phyloP scores from a whole-genome alignment of 2,113 vertebrate species.

The Ascaphus truei region DNA sequence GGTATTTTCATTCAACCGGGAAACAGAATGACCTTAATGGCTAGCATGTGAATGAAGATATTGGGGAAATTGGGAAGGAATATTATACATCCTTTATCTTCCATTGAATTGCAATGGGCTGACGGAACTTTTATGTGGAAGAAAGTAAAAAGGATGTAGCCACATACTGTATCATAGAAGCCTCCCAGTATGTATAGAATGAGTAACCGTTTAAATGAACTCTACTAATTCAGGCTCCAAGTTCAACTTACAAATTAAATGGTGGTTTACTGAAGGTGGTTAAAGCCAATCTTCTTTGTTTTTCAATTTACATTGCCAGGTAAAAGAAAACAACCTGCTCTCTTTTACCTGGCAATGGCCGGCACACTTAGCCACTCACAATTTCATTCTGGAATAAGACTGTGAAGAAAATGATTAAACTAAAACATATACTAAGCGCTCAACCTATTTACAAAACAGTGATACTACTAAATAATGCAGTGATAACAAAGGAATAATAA shows the following conservation, averaged over 20 bases:
- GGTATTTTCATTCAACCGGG: conserved; percentile 23
- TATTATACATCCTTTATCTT: conserved; percentile 3
- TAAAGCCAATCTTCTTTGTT: not conserved
- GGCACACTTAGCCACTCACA: no score
- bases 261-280: not conserved
- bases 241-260: no score
- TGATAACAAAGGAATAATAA: no score
- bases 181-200: no score
- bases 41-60: not conserved
- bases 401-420: no score
- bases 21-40: conserved; percentile 7
- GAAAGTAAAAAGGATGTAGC: not conserved
- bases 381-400: no score
- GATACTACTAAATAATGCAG: no score
- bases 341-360: no score
- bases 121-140: not conserved
- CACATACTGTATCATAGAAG: not conserved
- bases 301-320: not conserved
- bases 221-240: no score
- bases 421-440: no score
- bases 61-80: not conserved
- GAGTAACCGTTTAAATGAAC: no score
- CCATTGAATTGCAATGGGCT: not conserved
- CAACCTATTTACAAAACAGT: no score
- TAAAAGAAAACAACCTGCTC: not conserved